Evolutionary conservation across 2,113 vertebrate genomes (phyloP), one percentile per base, ranked within the genome.

Genomic region (Vulpes lagopus): DNA sequence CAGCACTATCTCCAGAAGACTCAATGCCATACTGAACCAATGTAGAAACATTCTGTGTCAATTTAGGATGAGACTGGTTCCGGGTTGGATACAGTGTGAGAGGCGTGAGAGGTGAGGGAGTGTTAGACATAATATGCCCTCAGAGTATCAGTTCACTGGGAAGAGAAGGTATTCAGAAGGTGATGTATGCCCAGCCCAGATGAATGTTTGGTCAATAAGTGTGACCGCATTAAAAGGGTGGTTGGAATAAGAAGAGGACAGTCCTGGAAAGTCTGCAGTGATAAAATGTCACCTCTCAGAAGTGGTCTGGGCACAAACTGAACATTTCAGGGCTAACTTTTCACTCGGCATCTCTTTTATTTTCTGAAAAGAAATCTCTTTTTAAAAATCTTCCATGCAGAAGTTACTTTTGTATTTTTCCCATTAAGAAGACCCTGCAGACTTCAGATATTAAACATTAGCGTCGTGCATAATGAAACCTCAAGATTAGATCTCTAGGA

Each of bases 381-480:
- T 97, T 98, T 97, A 98, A 60, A 95, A 57, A 49, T 97, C 89
- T 94, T 92, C 74, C 94, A 71, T 95, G 97, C 73, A 98, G 96
- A 98, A 98, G 97, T 94, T 98, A 82, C 79, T 98, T 98, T 98
- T 98, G 95, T 97, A 95, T 73, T 95, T 98, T 98, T 97, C 96
- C 97, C 35, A 95, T 98, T 98, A 98, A 96, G 93, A 98, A 97
- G 82, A 95, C 73, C 96, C 60, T 96, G 89, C 53, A 94, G 96
- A 87, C 88, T 97, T 97, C 57, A 96, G 92, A 93, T 95, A 97
- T 98, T 98, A 98, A 98, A 98, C 96, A 98, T 98, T 98, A 98
- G 98, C 98, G 88, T 97, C 92, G 93, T 84, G 55, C 74, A 96
- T 98, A 97, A 98, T 97, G 97, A 98, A 98, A 98, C 84, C 92